These are phyloP conservation scores for Esox masquinongy DNA, from an alignment of 2,797 vertebrate species.

Conservation along the genomic window DNA sequence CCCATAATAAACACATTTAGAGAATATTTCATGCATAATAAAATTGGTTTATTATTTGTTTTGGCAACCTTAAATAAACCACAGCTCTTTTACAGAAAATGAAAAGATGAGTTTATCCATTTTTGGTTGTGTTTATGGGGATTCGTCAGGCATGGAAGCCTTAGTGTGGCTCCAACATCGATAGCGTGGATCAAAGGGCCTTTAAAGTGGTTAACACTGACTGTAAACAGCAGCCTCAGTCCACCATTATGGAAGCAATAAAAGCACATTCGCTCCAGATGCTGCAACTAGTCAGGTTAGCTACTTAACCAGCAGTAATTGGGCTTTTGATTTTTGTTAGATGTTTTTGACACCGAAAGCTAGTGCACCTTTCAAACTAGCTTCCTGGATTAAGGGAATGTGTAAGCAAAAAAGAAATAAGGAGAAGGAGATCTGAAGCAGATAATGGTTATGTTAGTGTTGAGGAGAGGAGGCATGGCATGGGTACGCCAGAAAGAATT, in stretches of 20 bases:
- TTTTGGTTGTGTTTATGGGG: conserved; percentile 44
- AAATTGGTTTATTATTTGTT: conserved; percentile 43
- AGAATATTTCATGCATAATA: conserved; percentile 41
- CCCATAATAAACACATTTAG: conserved; percentile 22
- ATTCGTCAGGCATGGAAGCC: conserved; percentile 39
- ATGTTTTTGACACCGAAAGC: conserved; percentile 1
- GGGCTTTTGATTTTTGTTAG: neutral
- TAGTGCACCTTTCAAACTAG: neutral
- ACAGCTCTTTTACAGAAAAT: conserved; percentile 46
- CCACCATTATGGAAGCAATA: conserved; percentile 10
- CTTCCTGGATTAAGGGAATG: conserved; percentile 1
- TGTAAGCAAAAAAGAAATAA: neutral
- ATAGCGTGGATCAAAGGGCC: conserved; percentile 35
- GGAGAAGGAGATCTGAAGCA: neutral
- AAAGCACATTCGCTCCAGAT: conserved; percentile 24
- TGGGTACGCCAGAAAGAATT: neutral
- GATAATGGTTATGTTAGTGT: neutral
- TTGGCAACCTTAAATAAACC: conserved; percentile 34
- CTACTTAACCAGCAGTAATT: conserved; percentile 5
- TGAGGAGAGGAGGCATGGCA: neutral
- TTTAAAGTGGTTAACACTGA: conserved; percentile 41
- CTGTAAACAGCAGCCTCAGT: conserved; percentile 34
- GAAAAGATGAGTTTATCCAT: conserved; percentile 14
- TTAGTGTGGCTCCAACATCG: neutral
- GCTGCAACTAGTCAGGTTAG: conserved; percentile 5